Evolutionary conservation across 2,888 invertebrate species (phyloP).

Genomic region (Caenorhabditis sp.): DNA sequence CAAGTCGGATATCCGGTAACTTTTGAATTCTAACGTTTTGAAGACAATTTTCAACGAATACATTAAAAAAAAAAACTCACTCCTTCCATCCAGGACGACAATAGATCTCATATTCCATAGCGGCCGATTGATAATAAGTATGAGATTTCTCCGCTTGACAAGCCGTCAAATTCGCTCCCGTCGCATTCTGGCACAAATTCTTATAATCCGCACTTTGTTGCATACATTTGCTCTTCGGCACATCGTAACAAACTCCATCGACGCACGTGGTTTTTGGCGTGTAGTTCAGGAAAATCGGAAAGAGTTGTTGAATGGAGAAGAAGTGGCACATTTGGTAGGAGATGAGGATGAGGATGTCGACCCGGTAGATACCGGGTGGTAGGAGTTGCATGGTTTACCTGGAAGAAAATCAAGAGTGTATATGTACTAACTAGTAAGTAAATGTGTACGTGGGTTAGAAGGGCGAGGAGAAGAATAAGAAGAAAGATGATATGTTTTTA

Average conservation of each 20-base stretch:
- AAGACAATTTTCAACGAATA: no score
- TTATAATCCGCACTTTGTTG: constrained; percentile 33
- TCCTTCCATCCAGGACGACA: constrained; percentile 49
- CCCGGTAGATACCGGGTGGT: constrained; percentile 44
- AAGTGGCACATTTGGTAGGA: constrained; percentile 55
- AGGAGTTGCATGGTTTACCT: not conserved
- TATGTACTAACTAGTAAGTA: not conserved
- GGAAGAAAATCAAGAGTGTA: not conserved
- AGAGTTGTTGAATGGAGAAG: constrained; percentile 56
- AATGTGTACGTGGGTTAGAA: no score
- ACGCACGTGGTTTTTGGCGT: constrained; percentile 52
- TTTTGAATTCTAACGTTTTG: no score
- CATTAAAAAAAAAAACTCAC: constrained; percentile 8
- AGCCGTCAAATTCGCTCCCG: constrained; percentile 24
- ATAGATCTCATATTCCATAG: constrained; percentile 50
- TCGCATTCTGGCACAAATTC: constrained; percentile 36
- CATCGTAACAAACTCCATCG: constrained; percentile 39
- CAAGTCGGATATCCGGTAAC: no score
- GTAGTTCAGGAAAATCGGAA: constrained; percentile 59
- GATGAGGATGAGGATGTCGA: constrained; percentile 50
- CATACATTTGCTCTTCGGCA: constrained; percentile 51
- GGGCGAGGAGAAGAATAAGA: not conserved
- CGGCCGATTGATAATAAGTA: constrained; percentile 48
- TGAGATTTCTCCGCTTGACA: constrained; percentile 41
- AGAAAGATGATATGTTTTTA: not conserved